Evolutionary conservation across 2,113 vertebrate genomes (phyloP), one percentile per base, ranked within the genome.

Genomic region (Cyprinodon tularosa): DNA sequence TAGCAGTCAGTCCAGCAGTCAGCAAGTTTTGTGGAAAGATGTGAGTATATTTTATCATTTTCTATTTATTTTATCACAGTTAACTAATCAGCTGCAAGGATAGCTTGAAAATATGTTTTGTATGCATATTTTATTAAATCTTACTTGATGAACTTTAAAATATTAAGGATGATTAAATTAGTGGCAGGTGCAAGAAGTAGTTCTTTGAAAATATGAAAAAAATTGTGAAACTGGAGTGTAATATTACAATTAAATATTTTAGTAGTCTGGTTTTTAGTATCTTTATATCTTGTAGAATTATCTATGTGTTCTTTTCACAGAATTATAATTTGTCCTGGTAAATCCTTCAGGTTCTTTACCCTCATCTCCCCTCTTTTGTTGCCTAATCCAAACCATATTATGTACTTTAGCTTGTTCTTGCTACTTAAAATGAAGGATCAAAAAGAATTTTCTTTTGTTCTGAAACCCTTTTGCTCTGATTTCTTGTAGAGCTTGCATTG

Each of bases 11-110:
- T 90, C 90, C 76, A 92, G 80, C 85, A 94, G 93, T 82, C 93
- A 94, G 44, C 93, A 94, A 82, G 82, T 85, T 78, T 85, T 94
- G n/a, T 94, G 91, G 89, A 93, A 93, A 86, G 94, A 95, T 94
- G 94, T 95, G 91, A 95, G 94, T 95, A 20, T 22, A 61, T 12
- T 60, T 61, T 71, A 20, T 71, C 17, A 57, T 37, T 15, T 12
- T 4, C 1, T 13, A 71, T 38, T 68, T 73, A 4, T 69, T 80
- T 83, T 72, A 75, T 53, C 62, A 59, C n/a, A 71, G 47, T 77
- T 67, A 9, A 59, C 73, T 68, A 59, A 42, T 22, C 45, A 13
- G 57, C 57, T 74, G n/a, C 17, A 45, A 44, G 29, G 10, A 53
- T 3, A 6, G 42, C 67, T 42, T n/a, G 14, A 29, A 50, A 48